Base-by-base conservation (phyloP, 2,113 vertebrate genomes). In the Suncus etruscus region DNA sequence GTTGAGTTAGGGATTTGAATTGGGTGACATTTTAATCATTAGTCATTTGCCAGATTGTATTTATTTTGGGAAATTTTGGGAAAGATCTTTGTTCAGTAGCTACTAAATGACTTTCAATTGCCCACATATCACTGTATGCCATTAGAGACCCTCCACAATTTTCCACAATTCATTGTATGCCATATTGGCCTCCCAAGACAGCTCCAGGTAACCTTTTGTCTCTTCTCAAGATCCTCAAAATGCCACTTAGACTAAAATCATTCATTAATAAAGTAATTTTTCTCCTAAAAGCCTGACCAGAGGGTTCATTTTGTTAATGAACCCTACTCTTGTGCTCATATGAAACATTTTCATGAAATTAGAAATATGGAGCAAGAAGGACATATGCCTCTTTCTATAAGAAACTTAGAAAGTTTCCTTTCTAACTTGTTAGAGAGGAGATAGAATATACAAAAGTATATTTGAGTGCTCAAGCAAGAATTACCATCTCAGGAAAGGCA, bases 391-490 rank as follows among this genome's bases (percentile, higher is more conserved):
- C 32, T 74, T 20, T 47, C 39, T 39, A 3, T 39, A 39, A 39
- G 39, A 39, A 39, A 39, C 39, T 39, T 39, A 39, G 39, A 39
- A 39, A 68, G 25, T 68, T 6, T 63, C 50, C 72, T 39, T 54
- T 6, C 65, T 45, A 24, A 47, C 12, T 47, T 27, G 74, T 15
- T 7, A 77, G 39, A 81, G 51, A 54, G 27, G 12, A 15, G 39
- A 29, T 65, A 14, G 72, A 27, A 6, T 50, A 18, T 18, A 73
- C 68, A 77, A 86, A 92, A 84, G n/a, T 78, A 61, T 80, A 86
- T 74, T 93, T 86, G 90, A 45, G 94, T 78, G 69, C n/a, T 81
- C 83, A 68, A 45, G 81, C 48, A 83, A 88, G 77, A 96, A 86
- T 79, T 61, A 61, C 6, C 74, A 31, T 89, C 79, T 80, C 25